Evolutionary conservation across 2,113 vertebrate genomes (phyloP).

Genomic region (Tenebrosternarchus preto): DNA sequence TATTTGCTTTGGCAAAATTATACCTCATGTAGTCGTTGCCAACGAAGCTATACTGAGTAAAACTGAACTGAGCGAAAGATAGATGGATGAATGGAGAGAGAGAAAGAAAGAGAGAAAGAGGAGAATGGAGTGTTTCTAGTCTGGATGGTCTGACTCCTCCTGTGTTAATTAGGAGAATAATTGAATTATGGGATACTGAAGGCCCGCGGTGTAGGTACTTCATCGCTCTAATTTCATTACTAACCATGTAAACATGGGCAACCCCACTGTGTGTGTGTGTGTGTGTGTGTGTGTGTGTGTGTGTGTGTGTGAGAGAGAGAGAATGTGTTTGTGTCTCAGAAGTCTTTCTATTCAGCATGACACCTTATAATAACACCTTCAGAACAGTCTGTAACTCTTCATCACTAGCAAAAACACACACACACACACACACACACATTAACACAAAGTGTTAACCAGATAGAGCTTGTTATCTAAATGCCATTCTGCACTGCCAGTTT

Average conservation of each 20-base stretch:
- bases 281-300: conserved; percentile 13
- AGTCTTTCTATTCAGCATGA: too few relatives aligned
- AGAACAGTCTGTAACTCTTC: neutral
- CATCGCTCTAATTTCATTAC: conserved; percentile 72
- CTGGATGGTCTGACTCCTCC: conserved; percentile 65
- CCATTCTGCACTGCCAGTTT: conserved; percentile 40
- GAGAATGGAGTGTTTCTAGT: conserved; percentile 26
- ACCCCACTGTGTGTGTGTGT: conserved; percentile 9
- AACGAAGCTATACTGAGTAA: too few relatives aligned
- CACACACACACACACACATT: neutral
- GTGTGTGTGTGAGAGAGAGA: neutral
- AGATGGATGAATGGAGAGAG: neutral
- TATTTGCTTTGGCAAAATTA: too few relatives aligned
- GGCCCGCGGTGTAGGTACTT: conserved; percentile 66
- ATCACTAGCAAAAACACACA: conserved; percentile 25
- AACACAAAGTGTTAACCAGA: conserved; percentile 8
- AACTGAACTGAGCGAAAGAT: neutral
- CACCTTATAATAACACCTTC: neutral
- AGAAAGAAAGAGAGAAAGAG: conserved; percentile 1
- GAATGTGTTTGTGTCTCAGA: neutral
- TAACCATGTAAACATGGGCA: conserved; percentile 70
- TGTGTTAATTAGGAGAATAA: conserved; percentile 69
- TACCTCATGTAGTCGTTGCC: too few relatives aligned
- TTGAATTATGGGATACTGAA: conserved; percentile 70
- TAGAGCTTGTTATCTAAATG: conserved; percentile 26